Evolutionary conservation across 2,797 vertebrate genomes (phyloP).

Genomic region (Austrolebias charrua): DNA sequence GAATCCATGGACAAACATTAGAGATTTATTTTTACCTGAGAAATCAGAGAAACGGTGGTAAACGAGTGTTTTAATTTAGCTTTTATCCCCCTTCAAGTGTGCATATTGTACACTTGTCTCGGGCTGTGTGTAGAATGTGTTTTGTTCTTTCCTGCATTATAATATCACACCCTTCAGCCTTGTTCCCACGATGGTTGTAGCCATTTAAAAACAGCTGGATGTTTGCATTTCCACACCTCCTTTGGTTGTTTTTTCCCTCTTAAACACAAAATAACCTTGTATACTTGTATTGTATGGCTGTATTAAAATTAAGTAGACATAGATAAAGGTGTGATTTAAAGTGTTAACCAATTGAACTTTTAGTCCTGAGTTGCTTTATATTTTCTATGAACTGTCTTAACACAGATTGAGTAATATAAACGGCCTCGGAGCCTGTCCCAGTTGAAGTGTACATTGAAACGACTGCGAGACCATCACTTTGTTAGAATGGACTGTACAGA

Average conservation of each 20-base stretch:
- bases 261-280: constrained; percentile 96
- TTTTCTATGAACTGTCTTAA: constrained; percentile 88
- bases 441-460: constrained; percentile 48
- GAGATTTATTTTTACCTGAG: constrained; percentile 94
- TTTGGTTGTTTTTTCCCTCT: constrained; percentile 93
- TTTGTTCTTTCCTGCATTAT: constrained; percentile 73
- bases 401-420: constrained; percentile 77
- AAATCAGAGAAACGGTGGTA: constrained; percentile 69
- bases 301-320: constrained; percentile 95
- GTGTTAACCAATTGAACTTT: constrained; percentile 97
- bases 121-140: constrained; percentile 90
- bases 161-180: constrained; percentile 76
- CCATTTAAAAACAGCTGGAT: constrained; percentile 84
- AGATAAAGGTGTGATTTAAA: constrained; percentile 97
- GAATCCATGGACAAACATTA: constrained; percentile 83
- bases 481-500: constrained; percentile 96
- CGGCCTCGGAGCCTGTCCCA: constrained; percentile 69
- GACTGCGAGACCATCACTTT: constrained; percentile 87
- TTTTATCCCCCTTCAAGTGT: constrained; percentile 95
- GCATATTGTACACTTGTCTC: constrained; percentile 99
- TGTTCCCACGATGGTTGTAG: constrained; percentile 58
- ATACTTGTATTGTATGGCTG: constrained; percentile 99
- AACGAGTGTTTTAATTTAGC: constrained; percentile 82
- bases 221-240: constrained; percentile 78
- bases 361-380: constrained; percentile 83